Evolutionary conservation across 1,140 invertebrate genomes (phyloP), one percentile per base, ranked within the genome.

Genomic region (Bombus soroeensis): DNA sequence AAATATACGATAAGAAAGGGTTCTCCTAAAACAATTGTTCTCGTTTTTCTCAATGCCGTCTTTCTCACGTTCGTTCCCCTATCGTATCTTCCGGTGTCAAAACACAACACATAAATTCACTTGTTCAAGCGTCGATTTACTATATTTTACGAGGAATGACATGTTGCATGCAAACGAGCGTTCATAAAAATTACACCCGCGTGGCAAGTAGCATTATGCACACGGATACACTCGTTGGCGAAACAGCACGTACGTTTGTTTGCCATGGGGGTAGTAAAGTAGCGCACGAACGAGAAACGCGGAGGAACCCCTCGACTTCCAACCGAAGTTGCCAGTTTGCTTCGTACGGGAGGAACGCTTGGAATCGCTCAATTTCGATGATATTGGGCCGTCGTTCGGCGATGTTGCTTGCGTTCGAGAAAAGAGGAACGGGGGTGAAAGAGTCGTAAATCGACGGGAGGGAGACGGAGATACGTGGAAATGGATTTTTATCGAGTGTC

Each of bases 151-250:
- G 34, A 66, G 87, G n/a, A 41, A 57, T 39, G 47, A 18, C 34
- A 66, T 32, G 70, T 53, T 59, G 74, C 39, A 66, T 32, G 66
- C 41, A 25, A 64, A 78, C 28, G 25, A 41, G 57, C 13, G 37
- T 41, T 93, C 91, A 90, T 93, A 93, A 93, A 93, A 93, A 93
- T 93, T 87, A 86, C 66, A 87, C 83, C 78, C 76, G n/a, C 80
- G 43, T 62, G 39, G n/a, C 59, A 68, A 59, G 59, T 47, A 73
- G 87, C 84, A 80, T 89, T 88, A 90, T 89, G 86, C 84, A 88
- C 78, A 70, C 77, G 70, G 74, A 87, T 88, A 66, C 70, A 57
- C 43, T 59, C 32, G n/a, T 28, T 18, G 8, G 13, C 6, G 53
- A n/a, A 64, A 59, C 71, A 73, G 47, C 88, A 90, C 85, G 88